Evolutionary conservation across 2,113 vertebrate species (phyloP).

Genomic region (Mormyrus lacerda): DNA sequence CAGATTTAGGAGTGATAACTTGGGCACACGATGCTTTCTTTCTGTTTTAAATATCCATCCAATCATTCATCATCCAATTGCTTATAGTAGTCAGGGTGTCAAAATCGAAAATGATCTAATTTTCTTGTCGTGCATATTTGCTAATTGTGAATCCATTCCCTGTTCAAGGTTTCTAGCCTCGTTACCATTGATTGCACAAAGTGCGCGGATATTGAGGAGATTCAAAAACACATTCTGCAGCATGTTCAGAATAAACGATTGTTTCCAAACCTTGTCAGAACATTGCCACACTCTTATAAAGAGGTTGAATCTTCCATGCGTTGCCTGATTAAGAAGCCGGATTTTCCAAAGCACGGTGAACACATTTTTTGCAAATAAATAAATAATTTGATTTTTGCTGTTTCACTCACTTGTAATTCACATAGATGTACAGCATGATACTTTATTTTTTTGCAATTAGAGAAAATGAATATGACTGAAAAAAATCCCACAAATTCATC

Average conservation of each 20-base stretch:
- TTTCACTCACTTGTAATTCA: neutral
- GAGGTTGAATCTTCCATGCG: conserved; percentile 47
- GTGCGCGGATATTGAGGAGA: conserved; percentile 32
- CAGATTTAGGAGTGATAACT: neutral
- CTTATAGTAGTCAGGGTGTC: neutral
- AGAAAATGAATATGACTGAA: neutral
- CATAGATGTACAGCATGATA: neutral
- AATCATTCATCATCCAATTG: neutral
- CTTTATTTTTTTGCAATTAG: neutral
- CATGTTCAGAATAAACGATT: conserved; percentile 41
- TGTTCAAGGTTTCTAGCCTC: conserved; percentile 35
- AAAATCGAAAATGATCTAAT: neutral
- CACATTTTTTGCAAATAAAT: neutral
- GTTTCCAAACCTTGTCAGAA: conserved; percentile 46
- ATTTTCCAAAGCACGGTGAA: conserved; percentile 47
- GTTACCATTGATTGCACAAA: conserved; percentile 36
- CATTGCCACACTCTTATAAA: conserved; percentile 42
- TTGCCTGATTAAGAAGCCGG: conserved; percentile 16
- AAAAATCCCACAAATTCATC: neutral
- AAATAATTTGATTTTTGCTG: neutral
- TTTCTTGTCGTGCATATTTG: neutral
- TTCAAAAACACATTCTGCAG: conserved; percentile 34
- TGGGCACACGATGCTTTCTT: neutral
- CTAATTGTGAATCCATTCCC: neutral
- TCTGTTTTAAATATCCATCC: neutral